Conservation (phyloP, 1,140 invertebrate species). For the Formica exsecta region DNA sequence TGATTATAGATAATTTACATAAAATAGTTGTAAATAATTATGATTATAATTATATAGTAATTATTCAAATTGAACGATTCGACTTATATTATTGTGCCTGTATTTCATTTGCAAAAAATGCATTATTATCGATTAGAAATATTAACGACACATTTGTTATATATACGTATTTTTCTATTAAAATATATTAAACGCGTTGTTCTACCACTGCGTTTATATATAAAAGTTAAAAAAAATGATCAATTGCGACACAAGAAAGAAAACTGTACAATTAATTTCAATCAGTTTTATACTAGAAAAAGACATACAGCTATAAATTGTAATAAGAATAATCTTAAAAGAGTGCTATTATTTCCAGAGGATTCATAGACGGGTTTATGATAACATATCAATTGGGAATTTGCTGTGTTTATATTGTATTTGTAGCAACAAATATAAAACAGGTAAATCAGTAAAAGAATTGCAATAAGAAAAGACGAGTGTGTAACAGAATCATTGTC, state of each 20-base stretch:
- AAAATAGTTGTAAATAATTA: not conserved
- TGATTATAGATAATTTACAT: not conserved
- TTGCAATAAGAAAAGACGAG: not conserved
- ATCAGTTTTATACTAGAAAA: not conserved
- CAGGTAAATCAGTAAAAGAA: slow-evolving; percentile 85
- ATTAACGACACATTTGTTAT: not conserved
- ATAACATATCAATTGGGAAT: slow-evolving; percentile 95
- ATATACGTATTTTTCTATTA: not conserved
- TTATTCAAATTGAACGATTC: not conserved
- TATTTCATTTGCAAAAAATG: not conserved
- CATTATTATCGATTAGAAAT: not conserved
- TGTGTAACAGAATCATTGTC: not conserved
- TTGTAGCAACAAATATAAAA: slow-evolving; percentile 92
- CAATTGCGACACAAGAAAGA: not conserved
- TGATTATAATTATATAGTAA: not conserved
- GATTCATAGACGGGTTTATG: slow-evolving; percentile 90
- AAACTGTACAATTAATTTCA: not conserved
- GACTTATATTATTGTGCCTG: not conserved
- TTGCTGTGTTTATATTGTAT: slow-evolving; percentile 96
- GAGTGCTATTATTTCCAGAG: slow-evolving; percentile 83
- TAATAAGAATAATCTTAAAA: slow-evolving; percentile 54
- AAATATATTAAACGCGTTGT: slow-evolving; percentile 3
- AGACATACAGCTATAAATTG: not conserved
- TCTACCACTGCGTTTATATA: not conserved
- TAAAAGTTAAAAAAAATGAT: slow-evolving; percentile 1